Base-by-base conservation (phyloP, 1,140 invertebrate species). In the Sitobion miscanthi region DNA sequence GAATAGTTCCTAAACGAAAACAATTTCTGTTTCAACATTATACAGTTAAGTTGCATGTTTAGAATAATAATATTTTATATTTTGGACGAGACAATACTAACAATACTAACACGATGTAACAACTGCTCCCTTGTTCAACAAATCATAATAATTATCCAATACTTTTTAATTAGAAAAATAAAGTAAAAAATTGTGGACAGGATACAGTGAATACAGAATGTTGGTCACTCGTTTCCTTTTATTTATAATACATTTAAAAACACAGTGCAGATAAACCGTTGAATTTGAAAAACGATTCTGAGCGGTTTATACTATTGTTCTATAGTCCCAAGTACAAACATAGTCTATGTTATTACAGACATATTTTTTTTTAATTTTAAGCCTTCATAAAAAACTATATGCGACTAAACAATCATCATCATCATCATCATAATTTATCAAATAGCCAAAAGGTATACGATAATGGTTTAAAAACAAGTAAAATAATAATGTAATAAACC, bases 1-100 rank as follows among this genome's bases (percentile, higher is more conserved):
- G 86, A 47, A 87, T 87, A 69, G 62, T 87, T 49, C 23, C 45
- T 87, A 49, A 49, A 87, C 30, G 45, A 87, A 87, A 49, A 25
- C 47, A 49, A 87, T 87, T 87, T 49, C 11, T 49, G 25, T 49
- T 87, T n/a, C 30, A n/a, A 87, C 30, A n/a, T 69, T 69, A n/a
- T 49, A 49, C 47, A 49, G 11, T 42, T 4, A 42, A 42, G 42
- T 35, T 8, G 45, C 25, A 17, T 87, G 45, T 49, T 49, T 47
- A 47, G 25, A 49, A 87, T 47, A 47, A n/a, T 87, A 87, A 49
- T 87, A 47, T 49, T 49, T 87, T 87, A 87, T 49, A 1, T 87
- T n/a, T 87, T 49, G 17, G 47, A 49, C 30, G 7, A 49, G 45
- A n/a, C 47, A 87, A 52, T n/a, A 87, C n/a, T 87, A 35, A 35